Evolutionary conservation across 2,113 vertebrate genomes (phyloP), one percentile per base, ranked within the genome.

Genomic region (Mus pahari): DNA sequence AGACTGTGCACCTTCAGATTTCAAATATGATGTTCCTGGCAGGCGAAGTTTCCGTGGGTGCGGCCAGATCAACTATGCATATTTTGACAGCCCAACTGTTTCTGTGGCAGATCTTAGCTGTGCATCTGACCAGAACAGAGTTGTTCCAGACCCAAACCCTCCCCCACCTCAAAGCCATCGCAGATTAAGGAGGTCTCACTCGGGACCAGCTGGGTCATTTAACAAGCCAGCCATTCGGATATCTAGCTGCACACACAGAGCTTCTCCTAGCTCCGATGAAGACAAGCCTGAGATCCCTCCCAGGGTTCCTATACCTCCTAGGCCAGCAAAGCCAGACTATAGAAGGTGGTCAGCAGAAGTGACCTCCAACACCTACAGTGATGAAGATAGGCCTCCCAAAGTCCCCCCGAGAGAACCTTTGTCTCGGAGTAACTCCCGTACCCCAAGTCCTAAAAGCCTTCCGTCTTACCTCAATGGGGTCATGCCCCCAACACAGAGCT

Each of bases 401-500:
- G 98, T 99, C 0, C 99, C 99, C 0, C 99, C 99, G 0, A 97
- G 99, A 77, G 99, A 99, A 31, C 99, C 99, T 78, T 17, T 99
- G 90, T 99, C 99, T 5, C 84, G 97, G 74, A 98, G 99, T 75
- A 98, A 98, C 94, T 99, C 99, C 53, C 99, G 99, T 39, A 99
- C 99, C 0, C 99, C 99, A 0, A 99, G 99, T 68, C 99, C 99
- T 68, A 99, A 99, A 97, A 99, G 99, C 98, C 98, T 99, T 3
- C 99, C 99, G 0, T 99, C 98, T 31, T 99, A 99, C 98, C 97
- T 99, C 98, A 99, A 99, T 0, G 99, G 99, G 94, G 98, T 99
- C 92, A 99, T 99, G 99, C 99, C 99, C 50, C 99, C 99, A 0
- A 99, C 99, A 0, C 99, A 99, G 98, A 99, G 99, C 97, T 99